Percentiles rank a stretch among this genome's conserved stretches.
These are phyloP conservation scores for Amia ocellicauda DNA, from an alignment of 2,113 vertebrate species.

Conservation along the genomic window DNA sequence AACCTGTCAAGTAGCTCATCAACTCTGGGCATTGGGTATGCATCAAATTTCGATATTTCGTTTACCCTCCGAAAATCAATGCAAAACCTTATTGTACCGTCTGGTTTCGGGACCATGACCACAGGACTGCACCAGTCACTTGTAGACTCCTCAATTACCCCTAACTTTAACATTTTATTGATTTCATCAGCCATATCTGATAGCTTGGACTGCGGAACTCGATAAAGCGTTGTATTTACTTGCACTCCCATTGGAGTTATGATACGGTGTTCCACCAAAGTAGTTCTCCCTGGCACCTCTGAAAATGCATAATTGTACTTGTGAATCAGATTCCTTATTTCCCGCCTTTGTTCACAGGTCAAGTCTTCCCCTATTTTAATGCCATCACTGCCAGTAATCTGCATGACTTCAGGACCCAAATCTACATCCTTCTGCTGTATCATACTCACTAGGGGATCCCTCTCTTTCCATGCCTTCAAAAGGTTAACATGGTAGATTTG, in stretches of 20 bases:
- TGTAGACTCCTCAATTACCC: constrained; percentile 18
- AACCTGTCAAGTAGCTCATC: too few species aligned
- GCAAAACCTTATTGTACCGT: constrained; percentile 16
- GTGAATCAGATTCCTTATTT: too few species aligned
- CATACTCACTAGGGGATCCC: too few species aligned
- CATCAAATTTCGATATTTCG: constrained; percentile 13
- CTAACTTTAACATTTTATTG: background rate
- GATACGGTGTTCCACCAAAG: too few species aligned
- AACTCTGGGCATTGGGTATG: background rate
- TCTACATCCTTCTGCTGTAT: too few species aligned
- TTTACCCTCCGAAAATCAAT: constrained; percentile 18
- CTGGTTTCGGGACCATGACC: constrained; percentile 12
- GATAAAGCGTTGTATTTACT: background rate
- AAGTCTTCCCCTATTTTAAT: too few species aligned
- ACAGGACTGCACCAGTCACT: constrained; percentile 16
- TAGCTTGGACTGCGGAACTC: background rate
- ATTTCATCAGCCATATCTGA: background rate
- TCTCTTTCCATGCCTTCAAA: background rate
- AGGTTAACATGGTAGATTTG: background rate
- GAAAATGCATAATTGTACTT: too few species aligned
- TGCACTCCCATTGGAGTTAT: too few species aligned
- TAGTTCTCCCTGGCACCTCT: too few species aligned
- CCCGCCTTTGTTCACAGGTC: too few species aligned
- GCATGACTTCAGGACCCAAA: too few species aligned
- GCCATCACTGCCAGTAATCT: too few species aligned